Evolutionary conservation across 2,888 invertebrate species (phyloP), one percentile per base, ranked within the genome.

Genomic region (Plagiodera versicolora): DNA sequence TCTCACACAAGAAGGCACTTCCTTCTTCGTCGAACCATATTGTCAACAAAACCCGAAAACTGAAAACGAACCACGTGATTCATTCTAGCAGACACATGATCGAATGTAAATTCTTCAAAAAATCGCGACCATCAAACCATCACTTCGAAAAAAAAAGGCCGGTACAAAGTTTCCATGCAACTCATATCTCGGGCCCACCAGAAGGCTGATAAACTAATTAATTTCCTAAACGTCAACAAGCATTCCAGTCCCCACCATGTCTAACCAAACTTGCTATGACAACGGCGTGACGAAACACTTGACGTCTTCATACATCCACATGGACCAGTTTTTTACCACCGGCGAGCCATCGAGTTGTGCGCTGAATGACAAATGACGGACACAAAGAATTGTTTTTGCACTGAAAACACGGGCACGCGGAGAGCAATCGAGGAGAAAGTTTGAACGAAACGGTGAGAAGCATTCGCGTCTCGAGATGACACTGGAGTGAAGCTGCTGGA

Each of bases 401-500:
- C 47, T 35, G 35, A 46, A 46, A 53, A 39, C 50, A 39, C 50
- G 61, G 64, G 60, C 64, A 64, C 64, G 65, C n/a, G n/a, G n/a
- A n/a, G n/a, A n/a, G 66, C 66, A 63, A 65, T 61, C 60, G 55
- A 65, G 60, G 64, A 65, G 61, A 60, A 65, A 66, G 52, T 59
- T 61, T 45, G 48, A 66, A 64, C 66, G 49, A 61, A 63, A 68
- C 68, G 67, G 56, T 64, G 67, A 65, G 75, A 75, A 75, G 76
- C 77, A 71, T 70, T 70, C 76, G 76, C 77, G 76, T 67, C 70
- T 72, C 75, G 72, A 70, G 68, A 72, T 75, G 75, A 71, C 70
- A 78, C 76, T 76, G 74, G 76, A 79, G 73, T 77, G 78, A 77
- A 75, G 78, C 76, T 77, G 78, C 77, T 78, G 77, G 77, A 79